Evolutionary conservation across 2,113 vertebrate genomes (phyloP), one percentile per base, ranked within the genome.

Genomic region (Haemorhous mexicanus): DNA sequence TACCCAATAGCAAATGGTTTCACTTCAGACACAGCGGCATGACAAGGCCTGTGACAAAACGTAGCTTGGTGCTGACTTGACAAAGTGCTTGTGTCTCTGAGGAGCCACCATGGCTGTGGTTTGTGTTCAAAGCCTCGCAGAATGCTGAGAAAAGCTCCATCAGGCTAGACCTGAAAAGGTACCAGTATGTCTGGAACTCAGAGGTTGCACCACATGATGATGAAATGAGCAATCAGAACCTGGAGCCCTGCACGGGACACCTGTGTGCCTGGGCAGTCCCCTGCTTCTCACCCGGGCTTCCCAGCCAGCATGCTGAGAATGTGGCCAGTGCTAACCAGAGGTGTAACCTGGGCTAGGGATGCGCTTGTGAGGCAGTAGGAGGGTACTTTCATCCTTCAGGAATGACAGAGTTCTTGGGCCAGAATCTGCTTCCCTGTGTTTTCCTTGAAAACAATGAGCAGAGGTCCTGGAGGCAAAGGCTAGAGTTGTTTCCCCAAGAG

Each of bases 21-120:
- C 64, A 67, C 18, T n/a, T 61, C 27, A 84, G 43, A 68, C 1
- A 5, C 4, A 26, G 56, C 0, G 0, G 20, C n/a, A 32, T 13
- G 16, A 44, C 35, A 87, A 56, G 52, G 30, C 32, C 49, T 63
- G 30, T 64, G 69, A 58, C n/a, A 49, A 92, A 81, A 64, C 2
- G 9, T 56, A 66, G 35, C 64, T 87, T 33, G 28, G 37, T 15
- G 41, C 30, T 81, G 73, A 74, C 72, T 78, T 84, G 67, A 50
- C 17, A 56, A 63, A 85, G 33, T 6, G 35, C 28, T 43, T 52
- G 7, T n/a, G 56, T 20, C 39, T 47, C 15, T 64, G 69, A 91
- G 35, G 32, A 59, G 53, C 30, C 52, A 26, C 44, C 0, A 1
- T 32, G 58, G n/a, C 62, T 82, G 22, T 72, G 30, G 35, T 61